These are phyloP conservation scores for Megalops atlanticus DNA, from an alignment of 2,113 vertebrate species.

Conservation along the genomic window DNA sequence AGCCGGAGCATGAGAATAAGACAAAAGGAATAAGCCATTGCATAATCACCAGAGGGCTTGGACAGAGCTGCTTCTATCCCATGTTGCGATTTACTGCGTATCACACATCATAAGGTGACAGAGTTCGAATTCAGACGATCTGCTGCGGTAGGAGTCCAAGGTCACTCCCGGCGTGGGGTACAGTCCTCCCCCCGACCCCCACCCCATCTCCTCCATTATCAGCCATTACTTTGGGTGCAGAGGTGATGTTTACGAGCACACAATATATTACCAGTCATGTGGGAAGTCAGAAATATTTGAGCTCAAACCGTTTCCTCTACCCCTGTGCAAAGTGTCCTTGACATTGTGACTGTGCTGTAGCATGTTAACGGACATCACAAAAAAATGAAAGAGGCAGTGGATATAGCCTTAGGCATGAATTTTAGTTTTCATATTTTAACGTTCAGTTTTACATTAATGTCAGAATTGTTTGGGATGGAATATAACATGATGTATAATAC, in stretches of 20 bases:
- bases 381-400: not conserved
- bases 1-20: not conserved
- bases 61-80: constrained; percentile 1
- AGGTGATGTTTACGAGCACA: constrained; percentile 20
- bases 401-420: not conserved
- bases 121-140: constrained; percentile 11
- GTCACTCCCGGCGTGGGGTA: not conserved
- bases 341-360: not conserved
- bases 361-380: not conserved
- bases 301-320: not conserved
- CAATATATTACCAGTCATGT: not conserved
- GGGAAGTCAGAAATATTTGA: not conserved
- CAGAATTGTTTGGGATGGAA: too few species aligned
- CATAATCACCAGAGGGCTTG: not conserved
- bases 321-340: not conserved
- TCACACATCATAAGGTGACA: not conserved
- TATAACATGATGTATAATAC: not conserved
- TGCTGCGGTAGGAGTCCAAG: not conserved
- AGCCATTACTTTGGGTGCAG: constrained; percentile 6
- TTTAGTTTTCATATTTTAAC: not conserved
- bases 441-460: not conserved
- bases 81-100: constrained; percentile 6
- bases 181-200: not conserved
- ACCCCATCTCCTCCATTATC: constrained; percentile 10
- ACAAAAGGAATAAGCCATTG: not conserved